Evolutionary conservation across 2,797 vertebrate species (phyloP), one percentile per base, ranked within the genome.

Genomic region (Gadopsis bispinosus): DNA sequence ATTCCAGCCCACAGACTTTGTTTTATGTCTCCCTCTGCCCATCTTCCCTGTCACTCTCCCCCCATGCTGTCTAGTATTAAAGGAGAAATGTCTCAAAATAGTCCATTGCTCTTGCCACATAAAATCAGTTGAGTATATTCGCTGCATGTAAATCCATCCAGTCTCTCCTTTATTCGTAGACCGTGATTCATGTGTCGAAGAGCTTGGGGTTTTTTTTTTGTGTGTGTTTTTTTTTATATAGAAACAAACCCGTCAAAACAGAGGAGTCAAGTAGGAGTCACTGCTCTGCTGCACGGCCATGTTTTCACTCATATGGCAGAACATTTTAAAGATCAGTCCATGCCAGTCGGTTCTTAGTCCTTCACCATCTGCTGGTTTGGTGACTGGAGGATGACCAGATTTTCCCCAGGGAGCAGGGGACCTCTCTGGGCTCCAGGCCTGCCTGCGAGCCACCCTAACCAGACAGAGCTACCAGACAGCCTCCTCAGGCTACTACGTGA

Each of bases 221-320:
- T 26, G 26, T 26, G 33, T 56, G 11, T 39, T 39, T 17, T 63
- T 74, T 63, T n/a, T 35, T 16, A 20, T 19, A 22, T 33, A n/a
- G 20, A 61, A 70, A 56, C 62, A 81, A 69, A 4, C 35, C 7
- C 64, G 66, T 80, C 72, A 84, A 65, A 65, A 71, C 8, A 2
- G 56, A 72, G 77, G 61, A 91, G 91, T 92, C 90, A 90, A 86
- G 76, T 60, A 86, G 80, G 84, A 94, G 91, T 91, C 91, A 89
- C 66, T 37, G 43, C 69, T 79, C 43, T 20, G n/a, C 63, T 17
- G 78, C 66, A 58, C 7, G 37, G 48, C 61, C 22, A 5, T 69
- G 61, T 83, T 89, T 86, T 86, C 62, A 77, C 79, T 89, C 77
- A 60, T 70, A 73, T 70, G 16, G 19, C 62, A 68, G 41, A 75